Evolutionary conservation across 2,113 vertebrate genomes (phyloP).

Genomic region (Smithornis capensis): DNA sequence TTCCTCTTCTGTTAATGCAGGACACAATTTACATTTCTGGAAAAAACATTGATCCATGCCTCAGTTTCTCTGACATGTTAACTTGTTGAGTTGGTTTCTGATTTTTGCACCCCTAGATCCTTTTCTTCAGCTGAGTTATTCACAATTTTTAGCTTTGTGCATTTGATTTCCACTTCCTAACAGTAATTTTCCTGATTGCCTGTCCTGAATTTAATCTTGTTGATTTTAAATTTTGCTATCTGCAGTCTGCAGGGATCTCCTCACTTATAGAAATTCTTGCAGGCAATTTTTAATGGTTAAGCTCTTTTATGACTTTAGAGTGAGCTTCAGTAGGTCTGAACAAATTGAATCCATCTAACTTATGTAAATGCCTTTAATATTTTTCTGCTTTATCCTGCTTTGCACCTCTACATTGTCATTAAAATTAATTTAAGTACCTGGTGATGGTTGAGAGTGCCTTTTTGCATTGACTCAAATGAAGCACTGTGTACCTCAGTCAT

Average conservation of each 20-base stretch:
- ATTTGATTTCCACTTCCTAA: background rate
- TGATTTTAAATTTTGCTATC: background rate
- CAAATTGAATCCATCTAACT: background rate
- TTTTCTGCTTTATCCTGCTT: background rate
- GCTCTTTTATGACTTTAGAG: background rate
- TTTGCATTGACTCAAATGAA: background rate
- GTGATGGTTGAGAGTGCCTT: background rate
- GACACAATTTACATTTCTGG: background rate
- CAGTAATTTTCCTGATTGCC: background rate
- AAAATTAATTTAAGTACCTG: background rate
- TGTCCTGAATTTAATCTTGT: background rate
- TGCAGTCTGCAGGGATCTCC: background rate
- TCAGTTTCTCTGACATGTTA: background rate
- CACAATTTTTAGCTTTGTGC: background rate
- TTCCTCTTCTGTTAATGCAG: background rate
- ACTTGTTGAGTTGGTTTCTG: background rate
- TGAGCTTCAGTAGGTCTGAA: background rate
- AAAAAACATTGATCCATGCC: background rate
- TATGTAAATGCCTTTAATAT: background rate
- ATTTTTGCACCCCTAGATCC: background rate
- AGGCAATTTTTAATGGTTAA: background rate
- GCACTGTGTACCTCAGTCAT: background rate
- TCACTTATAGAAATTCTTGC: background rate
- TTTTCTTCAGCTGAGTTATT: background rate
- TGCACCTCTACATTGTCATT: background rate